These are phyloP conservation scores for Simalia tracyae DNA, from an alignment of 2,797 vertebrate species.

Conservation along the genomic window DNA sequence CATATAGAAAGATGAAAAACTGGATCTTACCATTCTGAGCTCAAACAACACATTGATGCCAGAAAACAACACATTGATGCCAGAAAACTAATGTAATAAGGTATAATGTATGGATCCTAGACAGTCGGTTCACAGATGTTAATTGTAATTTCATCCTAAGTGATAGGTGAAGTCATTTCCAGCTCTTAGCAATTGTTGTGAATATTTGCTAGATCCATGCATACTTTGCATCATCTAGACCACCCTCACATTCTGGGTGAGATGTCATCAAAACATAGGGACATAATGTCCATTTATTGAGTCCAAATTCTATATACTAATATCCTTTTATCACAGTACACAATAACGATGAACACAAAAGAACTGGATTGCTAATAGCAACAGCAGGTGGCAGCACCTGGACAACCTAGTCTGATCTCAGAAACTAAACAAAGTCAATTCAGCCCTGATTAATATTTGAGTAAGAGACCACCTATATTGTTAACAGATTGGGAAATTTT, in stretches of 20 bases:
- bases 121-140: not conserved
- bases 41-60: not conserved
- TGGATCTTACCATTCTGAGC: not conserved
- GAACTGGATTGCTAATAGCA: not conserved
- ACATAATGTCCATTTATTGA: not conserved
- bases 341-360: not conserved
- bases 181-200: not conserved
- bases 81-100: not conserved
- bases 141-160: not conserved
- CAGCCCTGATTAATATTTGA: not conserved
- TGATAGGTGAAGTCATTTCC: not conserved
- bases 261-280: not conserved
- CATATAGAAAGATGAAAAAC: not conserved
- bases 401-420: conserved; percentile 15
- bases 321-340: not conserved
- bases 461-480: not conserved
- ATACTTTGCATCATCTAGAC: not conserved
- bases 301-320: not conserved
- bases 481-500: not conserved
- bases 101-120: not conserved
- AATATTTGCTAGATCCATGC: not conserved
- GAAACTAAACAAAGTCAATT: not conserved
- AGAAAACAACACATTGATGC: not conserved
- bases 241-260: not conserved
- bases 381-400: not conserved